A percentile compares a stretch with the other conserved stretches of the same genome.
Conservation (phyloP, 2,888 invertebrate species). For the Cancer borealis region DNA sequence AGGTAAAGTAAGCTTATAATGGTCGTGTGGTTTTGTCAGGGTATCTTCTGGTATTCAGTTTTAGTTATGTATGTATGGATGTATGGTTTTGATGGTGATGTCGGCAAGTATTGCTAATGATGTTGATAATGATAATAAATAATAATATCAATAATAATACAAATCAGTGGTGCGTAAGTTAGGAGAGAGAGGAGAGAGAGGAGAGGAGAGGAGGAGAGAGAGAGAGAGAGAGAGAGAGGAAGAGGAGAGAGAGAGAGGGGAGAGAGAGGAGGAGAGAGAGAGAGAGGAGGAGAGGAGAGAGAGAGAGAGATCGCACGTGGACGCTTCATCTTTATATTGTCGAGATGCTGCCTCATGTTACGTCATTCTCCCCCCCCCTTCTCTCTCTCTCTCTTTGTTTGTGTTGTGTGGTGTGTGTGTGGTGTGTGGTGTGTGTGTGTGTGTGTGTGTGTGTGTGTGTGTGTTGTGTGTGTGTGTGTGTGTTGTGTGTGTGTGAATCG, state of each 20-base stretch:
- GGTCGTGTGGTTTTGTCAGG: neutral
- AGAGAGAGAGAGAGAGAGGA: neutral
- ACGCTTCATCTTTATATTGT: neutral
- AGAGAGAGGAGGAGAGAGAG: conserved; percentile 2
- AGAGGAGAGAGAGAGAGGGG: conserved; percentile 9
- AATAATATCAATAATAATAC: no score
- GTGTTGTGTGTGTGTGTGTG: conserved; percentile 40
- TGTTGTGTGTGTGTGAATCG: neutral
- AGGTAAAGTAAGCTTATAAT: no score
- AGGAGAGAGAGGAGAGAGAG: no score
- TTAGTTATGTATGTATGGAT: neutral
- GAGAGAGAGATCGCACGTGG: neutral
- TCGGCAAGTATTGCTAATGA: neutral
- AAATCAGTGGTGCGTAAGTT: no score
- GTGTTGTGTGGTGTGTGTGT: conserved; percentile 45
- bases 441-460: conserved; percentile 54
- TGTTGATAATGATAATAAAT: no score
- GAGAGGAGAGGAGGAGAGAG: no score
- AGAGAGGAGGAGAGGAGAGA: conserved; percentile 28
- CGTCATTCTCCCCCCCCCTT: neutral
- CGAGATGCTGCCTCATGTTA: neutral
- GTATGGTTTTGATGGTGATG: neutral
- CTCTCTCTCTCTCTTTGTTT: neutral
- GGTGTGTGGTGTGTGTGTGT: conserved; percentile 4
- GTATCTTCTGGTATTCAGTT: neutral